Evolutionary conservation across 1,140 invertebrate species (phyloP), one percentile per base, ranked within the genome.

Genomic region (Bombus confusus): DNA sequence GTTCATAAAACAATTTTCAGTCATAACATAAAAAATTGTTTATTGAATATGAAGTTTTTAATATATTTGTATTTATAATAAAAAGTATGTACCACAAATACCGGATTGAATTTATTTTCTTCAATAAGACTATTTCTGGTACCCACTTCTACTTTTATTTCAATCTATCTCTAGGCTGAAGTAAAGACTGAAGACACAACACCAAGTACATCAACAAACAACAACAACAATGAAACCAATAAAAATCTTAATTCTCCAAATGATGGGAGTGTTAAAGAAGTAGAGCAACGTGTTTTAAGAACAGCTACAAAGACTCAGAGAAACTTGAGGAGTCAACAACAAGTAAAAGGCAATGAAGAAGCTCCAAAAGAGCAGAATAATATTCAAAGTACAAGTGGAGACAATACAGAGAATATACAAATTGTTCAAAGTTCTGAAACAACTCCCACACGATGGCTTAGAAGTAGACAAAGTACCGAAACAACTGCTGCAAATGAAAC

Each of bases 211-310:
- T 92, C 92, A 12, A 82, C 92, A 39, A 93, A 92, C 78, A 94
- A 93, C 83, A 93, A 93, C 75, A 93, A 93, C 84, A 92, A 88
- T 90, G 83, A 85, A 80, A 92, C 89, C 34, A 92, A 95, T 72
- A 95, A 94, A 86, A 93, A 95, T 90, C 84, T 93, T 41, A 94
- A 95, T 86, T 85, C 88, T 71, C 66, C 82, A 25, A 76, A 1
- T 9, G 81, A 80, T 13, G 68, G 52, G 12, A 43, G 1, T 31
- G 10, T 81, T 8, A 79, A 59, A 74, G 66, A 79, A 34, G 22
- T 41, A 86, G 66, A 74, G 0, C 69, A 66, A 52, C 13, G 25
- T 31, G 37, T 43, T 59, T 6, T 80, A 37, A 74, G 69, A 82
- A 13, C 68, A 82, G 15, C n/a, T 1, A 12, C 86, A n/a, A 92